phyloP scores from a whole-genome alignment of 1,140 invertebrate species.

The Ridgeia piscesae region DNA sequence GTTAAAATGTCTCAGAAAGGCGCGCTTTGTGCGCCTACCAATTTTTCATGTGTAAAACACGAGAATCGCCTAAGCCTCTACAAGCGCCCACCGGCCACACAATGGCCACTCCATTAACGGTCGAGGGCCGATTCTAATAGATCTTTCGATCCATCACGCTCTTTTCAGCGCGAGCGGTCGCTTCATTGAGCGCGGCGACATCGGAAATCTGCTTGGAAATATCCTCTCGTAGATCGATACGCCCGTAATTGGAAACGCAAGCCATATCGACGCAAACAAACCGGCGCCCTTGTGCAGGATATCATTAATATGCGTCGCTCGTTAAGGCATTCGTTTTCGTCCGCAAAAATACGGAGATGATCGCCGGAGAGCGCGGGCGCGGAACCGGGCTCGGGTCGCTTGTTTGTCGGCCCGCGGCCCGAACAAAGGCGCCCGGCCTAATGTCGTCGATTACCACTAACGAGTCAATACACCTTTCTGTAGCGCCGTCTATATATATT shows the following conservation, averaged over 20 bases:
- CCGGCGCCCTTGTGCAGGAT: background rate
- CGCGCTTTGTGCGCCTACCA: background rate
- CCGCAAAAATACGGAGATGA: background rate
- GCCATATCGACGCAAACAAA: background rate
- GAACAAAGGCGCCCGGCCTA: background rate
- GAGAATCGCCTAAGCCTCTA: background rate
- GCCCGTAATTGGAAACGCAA: background rate
- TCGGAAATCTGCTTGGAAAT: slow-evolving; percentile 5
- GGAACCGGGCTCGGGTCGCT: background rate
- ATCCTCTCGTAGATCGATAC: background rate
- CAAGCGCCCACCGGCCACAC: background rate
- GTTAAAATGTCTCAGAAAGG: background rate
- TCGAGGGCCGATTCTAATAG: background rate
- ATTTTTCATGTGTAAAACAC: slow-evolving; percentile 6
- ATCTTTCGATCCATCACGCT: background rate
- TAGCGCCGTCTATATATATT: background rate
- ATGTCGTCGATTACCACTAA: background rate
- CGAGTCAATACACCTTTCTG: background rate
- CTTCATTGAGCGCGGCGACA: background rate
- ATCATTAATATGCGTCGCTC: background rate
- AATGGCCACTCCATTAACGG: background rate
- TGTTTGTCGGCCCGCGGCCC: background rate
- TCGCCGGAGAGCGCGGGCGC: background rate
- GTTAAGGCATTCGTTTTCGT: background rate
- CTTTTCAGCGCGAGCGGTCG: background rate